phyloP scores from a whole-genome alignment of 1,140 invertebrate genomes.

The Hyles euphorbiae region DNA sequence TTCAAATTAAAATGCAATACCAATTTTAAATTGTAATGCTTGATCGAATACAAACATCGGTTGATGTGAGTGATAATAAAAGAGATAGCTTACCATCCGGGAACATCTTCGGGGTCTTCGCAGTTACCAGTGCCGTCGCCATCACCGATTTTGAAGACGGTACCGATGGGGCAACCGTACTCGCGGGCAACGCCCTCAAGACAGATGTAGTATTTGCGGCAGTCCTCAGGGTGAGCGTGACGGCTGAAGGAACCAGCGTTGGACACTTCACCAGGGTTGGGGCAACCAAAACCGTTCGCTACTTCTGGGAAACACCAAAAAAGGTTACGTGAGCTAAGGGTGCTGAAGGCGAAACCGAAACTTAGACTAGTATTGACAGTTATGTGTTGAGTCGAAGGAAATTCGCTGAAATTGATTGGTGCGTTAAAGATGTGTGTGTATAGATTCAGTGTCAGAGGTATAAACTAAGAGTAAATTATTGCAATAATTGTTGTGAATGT shows the following conservation, averaged over 20 bases:
- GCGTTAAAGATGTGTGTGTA: no score
- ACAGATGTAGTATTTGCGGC: constrained; percentile 96
- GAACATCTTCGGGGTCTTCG: constrained; percentile 94
- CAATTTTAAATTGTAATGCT: neutral
- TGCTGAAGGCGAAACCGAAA: constrained; percentile 37
- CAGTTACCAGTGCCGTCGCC: constrained; percentile 92
- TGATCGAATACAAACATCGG: constrained; percentile 14
- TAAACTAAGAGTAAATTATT: no score
- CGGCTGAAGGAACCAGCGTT: constrained; percentile 93
- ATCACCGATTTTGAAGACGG: constrained; percentile 96
- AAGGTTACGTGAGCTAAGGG: constrained; percentile 37
- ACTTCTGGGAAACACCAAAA: constrained; percentile 82
- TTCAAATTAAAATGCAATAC: neutral
- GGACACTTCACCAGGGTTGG: constrained; percentile 85
- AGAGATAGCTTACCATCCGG: constrained; percentile 88
- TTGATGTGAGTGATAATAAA: neutral
- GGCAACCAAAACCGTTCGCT: constrained; percentile 91
- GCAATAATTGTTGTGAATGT: no score
- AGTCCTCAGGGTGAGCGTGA: constrained; percentile 95
- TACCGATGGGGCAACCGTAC: constrained; percentile 96
- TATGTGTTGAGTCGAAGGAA: constrained; percentile 9
- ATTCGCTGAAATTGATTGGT: constrained; percentile 17
- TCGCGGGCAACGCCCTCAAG: constrained; percentile 91
- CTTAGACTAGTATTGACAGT: constrained; percentile 20
- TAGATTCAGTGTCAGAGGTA: no score